phyloP scores from a whole-genome alignment of 2,888 invertebrate genomes.

The Taenaris catops region DNA sequence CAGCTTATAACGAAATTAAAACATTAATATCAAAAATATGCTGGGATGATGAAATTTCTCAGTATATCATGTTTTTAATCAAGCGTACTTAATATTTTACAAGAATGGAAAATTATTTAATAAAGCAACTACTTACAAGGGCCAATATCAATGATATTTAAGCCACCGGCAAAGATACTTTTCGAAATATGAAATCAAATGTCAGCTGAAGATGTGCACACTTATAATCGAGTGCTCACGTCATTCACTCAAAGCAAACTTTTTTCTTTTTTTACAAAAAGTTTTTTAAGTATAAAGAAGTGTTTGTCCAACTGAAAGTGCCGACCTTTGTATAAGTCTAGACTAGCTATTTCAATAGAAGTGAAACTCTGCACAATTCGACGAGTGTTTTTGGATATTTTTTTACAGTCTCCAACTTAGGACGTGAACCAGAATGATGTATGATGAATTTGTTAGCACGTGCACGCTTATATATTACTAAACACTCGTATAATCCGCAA shows the following conservation, averaged over 20 bases:
- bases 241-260: conserved; percentile 28
- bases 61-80: too few species aligned
- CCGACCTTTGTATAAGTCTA: conserved; percentile 26
- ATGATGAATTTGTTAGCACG: conserved; percentile 1
- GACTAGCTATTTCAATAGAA: conserved; percentile 23
- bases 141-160: too few species aligned
- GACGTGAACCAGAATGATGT: conserved; percentile 1
- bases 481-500: not conserved
- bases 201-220: too few species aligned
- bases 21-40: too few species aligned
- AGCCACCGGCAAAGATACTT: too few species aligned
- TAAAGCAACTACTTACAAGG: too few species aligned
- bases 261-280: conserved; percentile 30
- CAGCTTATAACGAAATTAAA: too few species aligned
- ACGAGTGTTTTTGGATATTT: not conserved
- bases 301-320: conserved; percentile 26
- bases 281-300: conserved; percentile 24
- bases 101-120: too few species aligned
- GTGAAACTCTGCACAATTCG: conserved; percentile 14
- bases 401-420: conserved; percentile 1
- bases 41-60: too few species aligned
- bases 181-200: too few species aligned
- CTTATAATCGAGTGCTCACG: conserved; percentile 24
- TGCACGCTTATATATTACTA: not conserved
- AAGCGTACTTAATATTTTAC: too few species aligned